Percentiles rank a stretch among this genome's conserved stretches.
These are phyloP conservation scores for Lordiphosa andalusiaca DNA, from an alignment of 2,888 invertebrate genomes.

Conservation along the genomic window DNA sequence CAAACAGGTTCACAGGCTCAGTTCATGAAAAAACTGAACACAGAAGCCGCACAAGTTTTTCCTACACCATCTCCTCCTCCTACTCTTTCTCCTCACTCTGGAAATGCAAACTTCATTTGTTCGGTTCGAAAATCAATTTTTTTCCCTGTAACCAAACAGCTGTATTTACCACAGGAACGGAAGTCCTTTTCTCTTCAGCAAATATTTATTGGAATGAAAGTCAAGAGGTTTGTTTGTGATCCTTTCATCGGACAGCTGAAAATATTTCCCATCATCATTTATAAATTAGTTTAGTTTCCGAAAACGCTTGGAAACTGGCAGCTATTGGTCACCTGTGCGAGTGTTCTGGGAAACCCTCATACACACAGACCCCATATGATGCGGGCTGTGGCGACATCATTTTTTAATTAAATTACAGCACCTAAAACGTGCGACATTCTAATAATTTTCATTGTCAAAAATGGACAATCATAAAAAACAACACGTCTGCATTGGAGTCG, in stretches of 20 bases:
- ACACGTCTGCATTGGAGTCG: constrained; percentile 60
- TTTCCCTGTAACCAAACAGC: constrained; percentile 4
- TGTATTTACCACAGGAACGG: constrained; percentile 9
- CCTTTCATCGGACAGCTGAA: constrained; percentile 52
- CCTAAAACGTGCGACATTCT: constrained; percentile 66
- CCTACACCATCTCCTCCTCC: constrained; percentile 14
- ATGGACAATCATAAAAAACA: constrained; percentile 65
- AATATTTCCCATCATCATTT: constrained; percentile 23
- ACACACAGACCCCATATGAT: constrained; percentile 56
- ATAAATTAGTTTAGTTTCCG: constrained; percentile 22
- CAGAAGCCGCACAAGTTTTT: constrained; percentile 68
- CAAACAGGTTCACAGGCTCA: constrained; percentile 74
- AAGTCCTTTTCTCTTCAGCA: constrained; percentile 40
- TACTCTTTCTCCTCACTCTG: constrained; percentile 18
- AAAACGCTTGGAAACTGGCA: constrained; percentile 13
- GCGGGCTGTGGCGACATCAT: constrained; percentile 67
- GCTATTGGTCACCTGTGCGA: constrained; percentile 60
- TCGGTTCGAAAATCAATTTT: constrained; percentile 25
- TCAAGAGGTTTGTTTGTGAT: constrained; percentile 65
- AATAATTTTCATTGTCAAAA: constrained; percentile 75
- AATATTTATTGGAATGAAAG: constrained; percentile 45
- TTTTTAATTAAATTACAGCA: constrained; percentile 76
- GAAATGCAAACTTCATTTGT: constrained; percentile 42
- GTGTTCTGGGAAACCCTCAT: constrained; percentile 75
- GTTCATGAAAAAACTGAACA: constrained; percentile 14